Percentiles rank a stretch among this genome's conserved stretches.
These are phyloP conservation scores for Sylvilagus bachmani DNA, from an alignment of 2,113 vertebrate species.

Conservation along the genomic window DNA sequence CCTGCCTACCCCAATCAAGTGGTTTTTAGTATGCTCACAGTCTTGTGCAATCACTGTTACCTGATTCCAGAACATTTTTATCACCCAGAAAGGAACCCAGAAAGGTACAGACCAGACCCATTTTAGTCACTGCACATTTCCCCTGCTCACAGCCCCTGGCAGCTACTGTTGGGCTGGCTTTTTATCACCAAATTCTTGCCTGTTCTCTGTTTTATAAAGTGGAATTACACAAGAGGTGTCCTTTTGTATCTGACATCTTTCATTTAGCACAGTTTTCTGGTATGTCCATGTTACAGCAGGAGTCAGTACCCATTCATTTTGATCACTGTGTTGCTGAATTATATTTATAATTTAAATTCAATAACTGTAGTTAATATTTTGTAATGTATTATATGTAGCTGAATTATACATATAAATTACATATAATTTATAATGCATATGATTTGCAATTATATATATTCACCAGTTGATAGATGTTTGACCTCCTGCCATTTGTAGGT, in stretches of 20 bases:
- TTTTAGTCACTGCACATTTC: background rate
- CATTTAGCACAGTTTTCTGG: background rate
- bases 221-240: background rate
- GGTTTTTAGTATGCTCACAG: background rate
- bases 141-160: background rate
- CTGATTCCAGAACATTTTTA: conserved; percentile 42
- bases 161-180: background rate
- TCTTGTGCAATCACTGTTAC: background rate
- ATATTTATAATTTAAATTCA: background rate
- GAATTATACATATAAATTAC: too few species aligned
- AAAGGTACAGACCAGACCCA: background rate
- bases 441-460: background rate
- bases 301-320: background rate
- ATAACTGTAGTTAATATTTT: too few species aligned
- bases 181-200: background rate
- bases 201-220: background rate
- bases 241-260: background rate
- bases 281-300: background rate
- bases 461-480: background rate
- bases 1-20: too few species aligned
- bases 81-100: background rate
- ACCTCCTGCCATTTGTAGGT: background rate
- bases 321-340: background rate
- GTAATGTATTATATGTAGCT: too few species aligned
- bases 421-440: too few species aligned